phyloP scores from a whole-genome alignment of 2,888 invertebrate species.

The Empis stercorea region DNA sequence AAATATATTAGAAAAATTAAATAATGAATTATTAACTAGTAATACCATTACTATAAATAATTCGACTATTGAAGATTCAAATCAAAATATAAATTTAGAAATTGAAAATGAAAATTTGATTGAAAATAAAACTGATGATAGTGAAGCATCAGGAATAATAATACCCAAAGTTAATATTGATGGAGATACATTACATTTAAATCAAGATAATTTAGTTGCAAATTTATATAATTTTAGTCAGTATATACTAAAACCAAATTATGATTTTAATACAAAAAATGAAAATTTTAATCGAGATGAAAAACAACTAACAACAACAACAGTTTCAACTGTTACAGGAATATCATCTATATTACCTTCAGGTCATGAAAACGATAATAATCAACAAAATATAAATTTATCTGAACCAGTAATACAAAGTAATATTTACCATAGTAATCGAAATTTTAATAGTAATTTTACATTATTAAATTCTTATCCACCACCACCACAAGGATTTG shows the following conservation, averaged over 20 bases:
- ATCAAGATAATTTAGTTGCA: slow-evolving; percentile 7
- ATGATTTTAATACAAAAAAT: slow-evolving; percentile 12
- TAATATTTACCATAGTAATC: neutral
- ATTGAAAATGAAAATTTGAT: no score
- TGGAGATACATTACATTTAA: neutral
- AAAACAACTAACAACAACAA: neutral
- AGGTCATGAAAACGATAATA: neutral
- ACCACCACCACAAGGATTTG: neutral
- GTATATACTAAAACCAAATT: slow-evolving; percentile 12
- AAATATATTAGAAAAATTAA: slow-evolving; percentile 42
- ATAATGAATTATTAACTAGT: slow-evolving; percentile 35
- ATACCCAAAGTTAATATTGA: neutral
- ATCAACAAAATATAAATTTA: neutral
- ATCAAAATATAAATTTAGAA: no score
- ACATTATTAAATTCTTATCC: neutral
- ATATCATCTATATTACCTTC: neutral
- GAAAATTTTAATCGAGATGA: slow-evolving; percentile 6
- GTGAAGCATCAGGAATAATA: no score
- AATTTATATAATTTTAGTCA: slow-evolving; percentile 12
- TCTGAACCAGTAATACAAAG: neutral
- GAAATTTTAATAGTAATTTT: neutral
- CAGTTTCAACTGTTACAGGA: neutral
- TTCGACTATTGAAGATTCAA: no score
- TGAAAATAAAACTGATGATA: no score
- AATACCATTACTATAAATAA: neutral